Evolutionary conservation across 2,797 vertebrate species (phyloP).

Genomic region (Micrastur ruficollis): DNA sequence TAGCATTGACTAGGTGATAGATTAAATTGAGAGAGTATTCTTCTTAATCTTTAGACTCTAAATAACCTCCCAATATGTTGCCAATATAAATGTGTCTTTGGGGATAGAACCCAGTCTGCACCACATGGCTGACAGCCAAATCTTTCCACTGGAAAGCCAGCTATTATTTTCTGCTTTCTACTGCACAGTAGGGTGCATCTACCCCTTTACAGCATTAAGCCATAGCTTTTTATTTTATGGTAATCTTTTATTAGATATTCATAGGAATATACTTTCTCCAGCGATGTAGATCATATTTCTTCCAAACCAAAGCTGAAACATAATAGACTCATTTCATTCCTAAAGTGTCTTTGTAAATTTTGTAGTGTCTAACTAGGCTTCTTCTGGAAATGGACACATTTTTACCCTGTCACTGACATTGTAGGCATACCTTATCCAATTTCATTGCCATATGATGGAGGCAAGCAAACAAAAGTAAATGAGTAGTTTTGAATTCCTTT

Average conservation of each 20-base stretch:
- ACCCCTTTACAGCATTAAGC: not conserved
- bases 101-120: not conserved
- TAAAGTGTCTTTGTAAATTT: not conserved
- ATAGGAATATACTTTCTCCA: not conserved
- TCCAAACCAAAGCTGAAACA: not conserved
- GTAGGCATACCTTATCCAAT: not conserved
- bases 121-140: not conserved
- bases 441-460: not conserved
- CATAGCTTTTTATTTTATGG: not conserved
- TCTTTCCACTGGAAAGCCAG: not conserved
- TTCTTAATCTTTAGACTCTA: not conserved
- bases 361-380: not conserved
- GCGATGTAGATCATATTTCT: not conserved
- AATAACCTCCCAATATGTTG: not conserved
- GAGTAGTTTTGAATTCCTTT: not conserved
- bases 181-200: not conserved
- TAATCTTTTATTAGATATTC: not conserved
- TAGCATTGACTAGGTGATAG: not conserved
- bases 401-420: not conserved
- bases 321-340: not conserved
- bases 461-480: not conserved
- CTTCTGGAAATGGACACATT: not conserved
- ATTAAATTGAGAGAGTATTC: not conserved
- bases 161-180: not conserved
- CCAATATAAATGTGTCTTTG: not conserved